Evolutionary conservation across 2,888 invertebrate species (phyloP), one percentile per base, ranked within the genome.

Genomic region (Eulithis prunata): DNA sequence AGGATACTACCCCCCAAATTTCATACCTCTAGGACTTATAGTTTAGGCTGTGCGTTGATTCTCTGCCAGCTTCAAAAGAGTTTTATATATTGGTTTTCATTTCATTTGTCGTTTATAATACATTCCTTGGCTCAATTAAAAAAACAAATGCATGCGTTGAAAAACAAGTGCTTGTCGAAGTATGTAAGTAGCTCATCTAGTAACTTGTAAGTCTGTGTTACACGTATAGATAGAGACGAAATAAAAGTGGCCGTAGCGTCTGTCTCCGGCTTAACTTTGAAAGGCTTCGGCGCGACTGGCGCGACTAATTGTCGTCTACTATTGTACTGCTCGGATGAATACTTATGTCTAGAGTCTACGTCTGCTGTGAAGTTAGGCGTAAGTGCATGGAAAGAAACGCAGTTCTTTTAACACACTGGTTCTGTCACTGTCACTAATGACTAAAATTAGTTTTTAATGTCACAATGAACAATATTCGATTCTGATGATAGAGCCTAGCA

Each of bases 241-340:
- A 89, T 89, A 87, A 90, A 90, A 90, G 85, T 84, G 87, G 79
- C 82, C 81, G 73, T 80, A 77, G 78, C 84, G 90, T 89, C 91
- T 89, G 89, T 85, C 86, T 76, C 77, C 78, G 83, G 91, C 90
- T 91, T 91, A 91, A 77, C 76, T 78, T 81, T 85, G 83, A 84
- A 83, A 77, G 91, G 90, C 90, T 91, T 91, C 90, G 89, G 88
- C 88, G 88, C 86, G 90, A 88, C 90, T 79, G 74, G 64, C 77
- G 71, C 77, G 80, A 80, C 88, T 91, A 89, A 91, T 90, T 91
- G 90, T 90, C 79, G 75, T 76, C 82, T 75, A 76, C 80, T 76
- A 83, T 82, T 85, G 85, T 85, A 70, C 75, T 78, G 75, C 78
- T 80, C 76, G 74, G 75, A 80, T 75, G 77, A 75, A 76, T 81